Evolutionary conservation across 1,140 invertebrate species (phyloP), one percentile per base, ranked within the genome.

Genomic region (Lepeophtheirus salmonis): DNA sequence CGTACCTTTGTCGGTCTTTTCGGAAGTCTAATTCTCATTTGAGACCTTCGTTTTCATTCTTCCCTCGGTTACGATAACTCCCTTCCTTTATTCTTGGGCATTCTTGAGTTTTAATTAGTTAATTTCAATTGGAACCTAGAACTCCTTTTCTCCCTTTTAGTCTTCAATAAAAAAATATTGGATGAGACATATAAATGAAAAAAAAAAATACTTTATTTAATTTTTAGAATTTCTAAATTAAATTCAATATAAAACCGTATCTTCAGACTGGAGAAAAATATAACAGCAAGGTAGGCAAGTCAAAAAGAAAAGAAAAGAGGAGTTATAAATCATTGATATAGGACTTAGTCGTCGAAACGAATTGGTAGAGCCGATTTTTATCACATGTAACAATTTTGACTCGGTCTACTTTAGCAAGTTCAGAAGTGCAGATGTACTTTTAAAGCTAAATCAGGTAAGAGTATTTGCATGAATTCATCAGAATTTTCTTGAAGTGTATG

Each of bases 311-410:
- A 49, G 25, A 41, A 56, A 17, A 60, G 51, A 60, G 20, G 51
- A 12, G 30, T 10, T 41, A 62, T 57, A n/a, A 23, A 4, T 56
- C 12, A 12, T 57, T 52, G 50, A 16, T 16, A 52, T 18, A 10
- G 6, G 50, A 52, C 30, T 41, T 41, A 41, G n/a, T 41, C 30
- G n/a, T 41, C 30, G n/a, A 41, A 41, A n/a, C 30, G 30, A 41
- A n/a, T 41, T 6, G 30, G 6, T 6, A 41, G 30, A 3, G 55
- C 59, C 86, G 88, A 87, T 79, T 95, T 95, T 91, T 95, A 80
- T 99, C 95, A 77, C 95, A 98, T 1, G 95, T 95, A 54, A 99
- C 95, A 72, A 99, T 96, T 78, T 98, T 98, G 2, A 99, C 88
- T 79, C 94, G 96, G 68, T 95, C 89, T 22, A 96, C 88, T 72